These are phyloP conservation scores for Scaptomyza hsui DNA, from an alignment of 1,140 invertebrate genomes.

Conservation along the genomic window DNA sequence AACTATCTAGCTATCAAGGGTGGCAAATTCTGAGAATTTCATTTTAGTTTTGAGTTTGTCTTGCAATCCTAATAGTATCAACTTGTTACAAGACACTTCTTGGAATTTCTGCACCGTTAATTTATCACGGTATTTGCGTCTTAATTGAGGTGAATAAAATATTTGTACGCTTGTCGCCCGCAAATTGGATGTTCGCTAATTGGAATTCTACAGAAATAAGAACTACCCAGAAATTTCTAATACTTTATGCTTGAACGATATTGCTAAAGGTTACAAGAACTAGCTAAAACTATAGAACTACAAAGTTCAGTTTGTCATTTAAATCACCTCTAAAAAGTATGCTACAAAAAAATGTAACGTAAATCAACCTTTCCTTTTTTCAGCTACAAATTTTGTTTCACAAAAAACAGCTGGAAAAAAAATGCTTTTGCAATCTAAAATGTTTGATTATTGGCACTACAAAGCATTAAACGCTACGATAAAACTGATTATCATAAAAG, in stretches of 20 bases:
- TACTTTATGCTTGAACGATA: too few relatives aligned
- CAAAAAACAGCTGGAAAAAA: background rate
- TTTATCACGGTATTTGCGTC: background rate
- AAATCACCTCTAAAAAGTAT: too few relatives aligned
- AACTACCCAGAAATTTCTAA: too few relatives aligned
- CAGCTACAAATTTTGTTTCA: too few relatives aligned
- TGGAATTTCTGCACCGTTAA: background rate
- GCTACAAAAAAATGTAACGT: too few relatives aligned
- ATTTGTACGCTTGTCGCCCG: too few relatives aligned
- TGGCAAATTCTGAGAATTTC: background rate
- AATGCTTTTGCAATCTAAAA: background rate
- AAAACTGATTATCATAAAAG: background rate
- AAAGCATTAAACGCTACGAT: background rate
- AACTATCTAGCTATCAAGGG: background rate
- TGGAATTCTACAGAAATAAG: too few relatives aligned
- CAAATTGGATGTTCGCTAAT: too few relatives aligned
- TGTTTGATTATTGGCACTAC: background rate
- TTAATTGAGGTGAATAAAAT: background rate
- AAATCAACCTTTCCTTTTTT: too few relatives aligned
- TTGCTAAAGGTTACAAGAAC: too few relatives aligned
- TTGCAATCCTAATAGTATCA: background rate
- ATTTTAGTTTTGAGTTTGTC: background rate
- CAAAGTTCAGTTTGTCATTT: too few relatives aligned
- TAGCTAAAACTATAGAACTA: too few relatives aligned
- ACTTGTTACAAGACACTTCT: background rate